Evolutionary conservation across 2,888 invertebrate species (phyloP), one percentile per base, ranked within the genome.

Genomic region (Drosophila ustulata): DNA sequence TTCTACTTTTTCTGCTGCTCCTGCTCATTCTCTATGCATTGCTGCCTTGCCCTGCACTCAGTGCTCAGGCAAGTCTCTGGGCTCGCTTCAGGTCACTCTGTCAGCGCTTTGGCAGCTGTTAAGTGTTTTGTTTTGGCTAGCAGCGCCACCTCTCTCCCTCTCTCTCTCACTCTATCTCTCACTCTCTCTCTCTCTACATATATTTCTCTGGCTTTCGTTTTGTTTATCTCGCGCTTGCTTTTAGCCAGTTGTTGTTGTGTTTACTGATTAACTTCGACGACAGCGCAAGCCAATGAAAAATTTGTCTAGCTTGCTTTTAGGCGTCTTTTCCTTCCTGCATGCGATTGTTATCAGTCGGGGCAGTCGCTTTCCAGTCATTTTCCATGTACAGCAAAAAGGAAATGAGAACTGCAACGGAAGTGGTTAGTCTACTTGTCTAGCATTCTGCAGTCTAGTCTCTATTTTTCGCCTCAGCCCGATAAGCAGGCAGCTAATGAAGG

Each of bases 41-140:
- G 18, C 18, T 18, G 1, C 18, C 18, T 18, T 18, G 18, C 62
- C 9, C 9, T 32, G 41, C 66, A 57, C 34, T 43, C 23, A 23
- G 26, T 30, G 53, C 23, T 30, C 66, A 7, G n/a, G 58, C 59
- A 47, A 53, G 58, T 71, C 41, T 46, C 50, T 51, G 55, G 66
- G 32, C 64, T 70, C 64, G 73, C 82, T 82, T 61, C 80, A 74
- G 82, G 82, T 80, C 76, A 82, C 79, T 82, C 80, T 80, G 84
- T 78, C 84, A 78, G 75, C 76, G 80, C 82, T 80, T 74, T 71
- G 69, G 66, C 72, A 81, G 73, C 78, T 73, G 76, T 77, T 74
- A 82, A 80, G 82, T 82, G 85, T 73, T 79, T 74, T 79, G 77
- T 79, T 80, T 77, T 77, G 72, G 59, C 70, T 71, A 74, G 69